Base-by-base conservation (phyloP, 1,140 invertebrate species). In the Cydia splendana region DNA sequence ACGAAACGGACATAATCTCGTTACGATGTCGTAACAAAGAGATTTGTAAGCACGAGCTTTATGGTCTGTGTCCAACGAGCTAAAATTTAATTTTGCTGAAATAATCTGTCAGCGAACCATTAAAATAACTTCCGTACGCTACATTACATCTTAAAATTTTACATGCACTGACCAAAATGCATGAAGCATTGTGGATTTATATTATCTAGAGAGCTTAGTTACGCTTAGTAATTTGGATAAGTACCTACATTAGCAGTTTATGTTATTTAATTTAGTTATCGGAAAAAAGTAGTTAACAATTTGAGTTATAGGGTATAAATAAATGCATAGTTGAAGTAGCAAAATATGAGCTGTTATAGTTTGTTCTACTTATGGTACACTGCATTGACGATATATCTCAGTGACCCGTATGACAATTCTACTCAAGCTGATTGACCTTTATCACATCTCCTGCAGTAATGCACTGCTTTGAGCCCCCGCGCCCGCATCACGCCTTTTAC, bases 1-100 rank as follows among this genome's bases (percentile, higher is more conserved):
- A 82, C 84, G 85, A 84, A 90, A 90, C 82, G 90, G 90, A 91
- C 91, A 93, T 93, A 93, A 93, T 92, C 88, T 91, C 81, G 90
- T 93, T 89, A 93, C 90, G 90, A 92, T 92, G 90, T 90, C 91
- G 90, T 93, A 93, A 93, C 90, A 92, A 92, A 93, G 88, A 93
- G 90, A 93, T 93, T 93, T 93, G 91, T 93, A 92, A 93, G 91
- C 91, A 92, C 84, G 87, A 88, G 90, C 85, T 93, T 93, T 93
- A 93, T 92, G 90, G 85, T 87, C 91, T 92, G 91, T 91, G 89
- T 91, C 91, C 90, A 87, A 93, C 89, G 91, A 91, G 91, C 91
- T 91, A 87, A 93, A 93, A 93, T 93, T 93, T 91, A 93, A 93
- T 93, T 93, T 90, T 91, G 34, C 89, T 86, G 91, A 90, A 93